These are phyloP conservation scores for Hystrix brachyura DNA, from an alignment of 2,113 vertebrate genomes.

Conservation along the genomic window DNA sequence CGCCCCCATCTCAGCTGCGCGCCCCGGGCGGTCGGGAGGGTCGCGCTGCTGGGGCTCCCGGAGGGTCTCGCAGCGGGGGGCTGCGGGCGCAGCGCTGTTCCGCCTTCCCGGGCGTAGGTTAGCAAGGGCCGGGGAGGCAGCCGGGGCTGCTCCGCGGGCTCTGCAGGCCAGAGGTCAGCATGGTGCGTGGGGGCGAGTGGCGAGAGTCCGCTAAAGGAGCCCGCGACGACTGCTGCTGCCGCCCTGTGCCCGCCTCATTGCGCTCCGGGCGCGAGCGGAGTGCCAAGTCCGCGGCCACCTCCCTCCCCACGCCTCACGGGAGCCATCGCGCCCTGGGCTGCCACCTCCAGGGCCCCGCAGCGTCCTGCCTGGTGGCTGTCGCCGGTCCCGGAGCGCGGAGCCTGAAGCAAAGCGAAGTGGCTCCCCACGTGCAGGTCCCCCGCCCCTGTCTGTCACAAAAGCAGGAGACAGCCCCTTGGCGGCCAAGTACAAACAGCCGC, in stretches of 20 bases:
- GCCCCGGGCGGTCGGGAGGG: not conserved
- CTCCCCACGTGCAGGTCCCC: slow-evolving; percentile 35
- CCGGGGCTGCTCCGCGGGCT: not conserved
- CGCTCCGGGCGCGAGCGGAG: not conserved
- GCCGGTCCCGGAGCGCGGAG: not conserved
- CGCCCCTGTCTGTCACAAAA: slow-evolving; percentile 14
- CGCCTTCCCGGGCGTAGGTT: not conserved
- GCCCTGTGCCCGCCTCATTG: slow-evolving; percentile 19
- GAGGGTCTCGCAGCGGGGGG: not conserved
- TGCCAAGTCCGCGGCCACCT: not conserved
- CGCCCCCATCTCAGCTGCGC: slow-evolving; percentile 70
- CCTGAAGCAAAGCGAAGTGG: not conserved
- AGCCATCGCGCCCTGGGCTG: slow-evolving; percentile 9
- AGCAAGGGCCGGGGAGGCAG: not conserved
- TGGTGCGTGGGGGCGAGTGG: not conserved
- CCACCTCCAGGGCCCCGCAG: not conserved
- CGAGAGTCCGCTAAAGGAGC: not conserved
- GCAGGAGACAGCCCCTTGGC: not conserved
- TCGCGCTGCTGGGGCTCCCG: not conserved
- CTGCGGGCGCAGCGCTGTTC: not conserved
- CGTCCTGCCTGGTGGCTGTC: not conserved
- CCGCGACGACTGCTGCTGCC: slow-evolving; percentile 11
- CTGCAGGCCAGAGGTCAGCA: slow-evolving; percentile 40
- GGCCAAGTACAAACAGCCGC: slow-evolving; percentile 44
- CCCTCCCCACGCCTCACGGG: not conserved